Evolutionary conservation across 2,888 invertebrate species (phyloP).

Genomic region (Pterostichus madidus): DNA sequence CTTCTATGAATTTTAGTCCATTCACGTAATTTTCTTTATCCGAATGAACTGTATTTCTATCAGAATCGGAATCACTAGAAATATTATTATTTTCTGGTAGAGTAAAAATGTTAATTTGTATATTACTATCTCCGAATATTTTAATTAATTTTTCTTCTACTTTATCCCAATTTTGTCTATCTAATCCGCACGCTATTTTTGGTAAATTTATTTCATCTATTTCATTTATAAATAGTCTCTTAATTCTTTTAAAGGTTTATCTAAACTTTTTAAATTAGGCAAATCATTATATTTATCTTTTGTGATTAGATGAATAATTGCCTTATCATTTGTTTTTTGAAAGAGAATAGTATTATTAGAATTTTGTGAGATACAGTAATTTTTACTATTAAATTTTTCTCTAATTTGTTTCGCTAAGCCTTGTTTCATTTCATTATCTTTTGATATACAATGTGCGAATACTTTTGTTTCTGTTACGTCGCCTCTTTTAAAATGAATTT

Average conservation of each 20-base stretch:
- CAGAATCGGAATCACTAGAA: too few relatives aligned
- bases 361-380: constrained; percentile 9
- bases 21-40: too few relatives aligned
- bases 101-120: too few relatives aligned
- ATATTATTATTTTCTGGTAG: too few relatives aligned
- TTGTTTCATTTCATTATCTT: not conserved
- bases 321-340: too few relatives aligned
- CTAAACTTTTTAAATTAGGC: constrained; percentile 17
- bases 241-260: not conserved
- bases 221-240: not conserved
- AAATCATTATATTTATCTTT: constrained; percentile 15
- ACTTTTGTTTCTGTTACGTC: constrained; percentile 32
- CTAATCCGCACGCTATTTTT: too few relatives aligned
- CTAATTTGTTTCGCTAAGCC: not conserved
- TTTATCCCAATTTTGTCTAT: too few relatives aligned
- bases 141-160: too few relatives aligned
- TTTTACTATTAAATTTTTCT: constrained; percentile 3
- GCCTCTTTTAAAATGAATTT: not conserved
- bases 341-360: too few relatives aligned
- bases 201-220: constrained; percentile 6
- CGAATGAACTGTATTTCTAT: too few relatives aligned
- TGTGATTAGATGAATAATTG: constrained; percentile 28
- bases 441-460: not conserved
- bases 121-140: too few relatives aligned
- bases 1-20: too few relatives aligned